A percentile compares a stretch with the other conserved stretches of the same genome.
Evolutionary conservation across 35 echinoderm and acorn worm genomes (phyloP).

Genomic region (Hemicentrotus pulcherrimus): DNA sequence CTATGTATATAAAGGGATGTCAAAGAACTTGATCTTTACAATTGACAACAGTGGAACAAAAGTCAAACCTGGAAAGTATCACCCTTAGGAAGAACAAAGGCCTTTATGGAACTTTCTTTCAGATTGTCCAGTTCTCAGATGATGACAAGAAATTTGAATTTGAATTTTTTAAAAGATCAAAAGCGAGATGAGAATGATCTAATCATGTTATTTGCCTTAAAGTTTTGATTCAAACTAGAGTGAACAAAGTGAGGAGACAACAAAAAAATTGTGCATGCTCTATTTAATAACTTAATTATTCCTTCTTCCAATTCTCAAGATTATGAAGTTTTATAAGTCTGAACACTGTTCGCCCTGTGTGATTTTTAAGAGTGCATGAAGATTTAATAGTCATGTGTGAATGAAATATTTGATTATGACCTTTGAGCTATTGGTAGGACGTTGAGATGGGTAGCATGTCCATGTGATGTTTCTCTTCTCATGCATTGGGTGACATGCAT

Average conservation of each 20-base stretch:
- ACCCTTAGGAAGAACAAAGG: no score
- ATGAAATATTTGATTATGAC: not conserved
- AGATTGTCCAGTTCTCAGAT: no score
- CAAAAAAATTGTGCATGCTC: not conserved
- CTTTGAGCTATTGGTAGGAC: not conserved
- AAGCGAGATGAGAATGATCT: not conserved
- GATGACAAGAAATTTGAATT: no score
- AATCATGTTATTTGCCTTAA: not conserved
- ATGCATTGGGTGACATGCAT: not conserved
- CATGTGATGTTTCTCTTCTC: not conserved
- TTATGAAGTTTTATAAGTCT: not conserved
- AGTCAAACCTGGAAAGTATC: no score
- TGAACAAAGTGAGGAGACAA: not conserved
- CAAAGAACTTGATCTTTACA: no score
- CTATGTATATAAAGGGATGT: no score
- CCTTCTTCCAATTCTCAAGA: not conserved
- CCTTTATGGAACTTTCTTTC: no score
- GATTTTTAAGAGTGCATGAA: not conserved
- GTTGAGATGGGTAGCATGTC: not conserved
- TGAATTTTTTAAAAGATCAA: no score
- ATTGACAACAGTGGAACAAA: no score
- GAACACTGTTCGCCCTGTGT: not conserved
- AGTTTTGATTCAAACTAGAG: not conserved
- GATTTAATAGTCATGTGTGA: not conserved
- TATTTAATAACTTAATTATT: not conserved